These are phyloP conservation scores for Bombus picipes DNA, from an alignment of 1,140 invertebrate genomes.

Conservation along the genomic window DNA sequence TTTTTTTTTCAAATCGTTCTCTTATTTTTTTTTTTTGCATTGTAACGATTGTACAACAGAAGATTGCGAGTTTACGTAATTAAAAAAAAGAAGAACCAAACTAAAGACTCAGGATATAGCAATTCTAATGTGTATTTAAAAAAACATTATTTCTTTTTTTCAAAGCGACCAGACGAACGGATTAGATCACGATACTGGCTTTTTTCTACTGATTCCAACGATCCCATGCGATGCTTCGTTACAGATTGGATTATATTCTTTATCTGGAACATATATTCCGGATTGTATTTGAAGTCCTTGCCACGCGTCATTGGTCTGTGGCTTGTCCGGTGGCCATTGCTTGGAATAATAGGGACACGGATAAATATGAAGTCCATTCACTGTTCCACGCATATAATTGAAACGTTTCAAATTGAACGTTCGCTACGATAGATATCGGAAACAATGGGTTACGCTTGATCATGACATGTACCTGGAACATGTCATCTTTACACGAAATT, in stretches of 20 bases:
- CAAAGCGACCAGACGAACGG: background rate
- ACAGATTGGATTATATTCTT: slow-evolving; percentile 33
- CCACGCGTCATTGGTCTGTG: background rate
- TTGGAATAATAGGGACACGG: background rate
- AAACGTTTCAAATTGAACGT: slow-evolving; percentile 11
- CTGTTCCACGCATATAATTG: background rate
- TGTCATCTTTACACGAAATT: background rate
- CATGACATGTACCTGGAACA: background rate
- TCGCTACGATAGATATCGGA: background rate
- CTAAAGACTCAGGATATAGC: too few relatives aligned
- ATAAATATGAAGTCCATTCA: slow-evolving; percentile 17
- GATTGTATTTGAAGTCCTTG: background rate
- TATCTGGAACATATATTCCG: slow-evolving; percentile 15
- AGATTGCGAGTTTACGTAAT: background rate
- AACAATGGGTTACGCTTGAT: slow-evolving; percentile 14
- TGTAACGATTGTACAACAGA: background rate
- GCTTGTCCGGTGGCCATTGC: background rate
- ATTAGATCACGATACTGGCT: background rate
- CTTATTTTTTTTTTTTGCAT: background rate
- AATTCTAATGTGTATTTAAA: background rate
- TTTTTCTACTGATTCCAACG: slow-evolving; percentile 15
- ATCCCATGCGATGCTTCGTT: slow-evolving; percentile 15
- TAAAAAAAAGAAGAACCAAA: background rate
- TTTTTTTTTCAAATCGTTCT: background rate
- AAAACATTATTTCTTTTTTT: background rate